Evolutionary conservation across 2,888 invertebrate genomes (phyloP).

Genomic region (Chrysina gloriosa): DNA sequence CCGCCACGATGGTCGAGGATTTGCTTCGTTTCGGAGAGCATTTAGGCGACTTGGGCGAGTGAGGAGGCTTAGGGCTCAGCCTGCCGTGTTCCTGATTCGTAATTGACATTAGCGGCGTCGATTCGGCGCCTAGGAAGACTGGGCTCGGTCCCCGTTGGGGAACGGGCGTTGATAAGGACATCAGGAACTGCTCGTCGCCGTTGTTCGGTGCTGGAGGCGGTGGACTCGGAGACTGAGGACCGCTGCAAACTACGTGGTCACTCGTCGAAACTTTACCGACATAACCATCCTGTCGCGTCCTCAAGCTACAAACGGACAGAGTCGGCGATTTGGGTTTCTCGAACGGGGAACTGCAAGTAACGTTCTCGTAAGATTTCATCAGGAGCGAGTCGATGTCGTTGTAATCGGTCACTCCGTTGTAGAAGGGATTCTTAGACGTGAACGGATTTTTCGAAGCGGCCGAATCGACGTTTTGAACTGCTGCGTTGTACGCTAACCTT

Average conservation of each 20-base stretch:
- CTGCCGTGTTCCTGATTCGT: slow-evolving; percentile 64
- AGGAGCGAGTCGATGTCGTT: slow-evolving; percentile 66
- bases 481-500: slow-evolving; percentile 74
- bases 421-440: slow-evolving; percentile 62
- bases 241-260: slow-evolving; percentile 44
- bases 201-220: slow-evolving; percentile 86
- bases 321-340: slow-evolving; percentile 73
- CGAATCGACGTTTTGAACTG: slow-evolving; percentile 74
- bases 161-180: slow-evolving; percentile 55
- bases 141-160: slow-evolving; percentile 60
- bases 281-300: slow-evolving; percentile 75
- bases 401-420: slow-evolving; percentile 63
- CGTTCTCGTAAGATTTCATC: slow-evolving; percentile 66
- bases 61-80: slow-evolving; percentile 72
- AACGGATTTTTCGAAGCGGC: slow-evolving; percentile 57
- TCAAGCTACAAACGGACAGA: slow-evolving; percentile 72
- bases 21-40: slow-evolving; percentile 77
- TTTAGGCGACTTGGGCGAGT: slow-evolving; percentile 79
- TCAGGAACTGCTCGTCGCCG: slow-evolving; percentile 68
- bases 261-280: slow-evolving; percentile 57
- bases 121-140: slow-evolving; percentile 64
- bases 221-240: slow-evolving; percentile 73
- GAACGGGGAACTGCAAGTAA: slow-evolving; percentile 67
- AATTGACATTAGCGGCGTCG: slow-evolving; percentile 60
- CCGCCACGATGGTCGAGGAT: slow-evolving; percentile 74